A percentile compares a stretch with the other conserved stretches of the same genome.
These are phyloP conservation scores for Microctenopoma steveboyesi DNA, from an alignment of 2,797 vertebrate species.

Conservation along the genomic window DNA sequence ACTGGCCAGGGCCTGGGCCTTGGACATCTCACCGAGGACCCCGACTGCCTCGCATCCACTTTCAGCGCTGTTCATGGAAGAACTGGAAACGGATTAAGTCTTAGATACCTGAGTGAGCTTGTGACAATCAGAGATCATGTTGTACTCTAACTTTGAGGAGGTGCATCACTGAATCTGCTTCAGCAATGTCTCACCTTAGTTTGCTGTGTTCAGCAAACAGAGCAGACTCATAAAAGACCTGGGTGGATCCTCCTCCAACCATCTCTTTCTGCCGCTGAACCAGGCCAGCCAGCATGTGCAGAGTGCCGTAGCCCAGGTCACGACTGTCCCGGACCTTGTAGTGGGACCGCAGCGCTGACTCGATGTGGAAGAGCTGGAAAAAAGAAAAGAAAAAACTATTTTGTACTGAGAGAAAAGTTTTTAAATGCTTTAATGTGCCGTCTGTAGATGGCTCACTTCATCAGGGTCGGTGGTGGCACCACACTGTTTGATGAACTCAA, in stretches of 20 bases:
- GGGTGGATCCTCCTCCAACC: conserved; percentile 59
- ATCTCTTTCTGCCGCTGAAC: conserved; percentile 73
- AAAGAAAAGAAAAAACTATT: not conserved
- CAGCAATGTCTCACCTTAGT: conserved; percentile 41
- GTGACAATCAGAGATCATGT: too few species aligned
- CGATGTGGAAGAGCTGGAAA: conserved; percentile 75
- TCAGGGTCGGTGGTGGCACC: conserved; percentile 67
- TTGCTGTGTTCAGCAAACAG: conserved; percentile 73
- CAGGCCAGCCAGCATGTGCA: conserved; percentile 68
- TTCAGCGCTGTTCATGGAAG: conserved; percentile 41
- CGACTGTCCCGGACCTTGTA: conserved; percentile 79
- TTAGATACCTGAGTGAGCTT: not conserved
- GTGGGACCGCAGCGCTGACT: conserved; percentile 79
- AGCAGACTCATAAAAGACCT: conserved; percentile 80
- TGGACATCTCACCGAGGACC: conserved; percentile 75
- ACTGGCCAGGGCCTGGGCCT: conserved; percentile 75
- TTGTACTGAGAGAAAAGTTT: not conserved
- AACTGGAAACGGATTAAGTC: not conserved
- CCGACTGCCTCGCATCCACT: conserved; percentile 71
- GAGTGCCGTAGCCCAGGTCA: conserved; percentile 80
- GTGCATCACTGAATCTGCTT: not conserved
- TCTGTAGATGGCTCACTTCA: conserved; percentile 67
- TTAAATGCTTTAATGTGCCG: not conserved
- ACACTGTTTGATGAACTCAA: conserved; percentile 86
- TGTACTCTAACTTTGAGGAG: too few species aligned